These are phyloP conservation scores for Champsocephalus esox DNA, from an alignment of 2,797 vertebrate species.

Conservation along the genomic window DNA sequence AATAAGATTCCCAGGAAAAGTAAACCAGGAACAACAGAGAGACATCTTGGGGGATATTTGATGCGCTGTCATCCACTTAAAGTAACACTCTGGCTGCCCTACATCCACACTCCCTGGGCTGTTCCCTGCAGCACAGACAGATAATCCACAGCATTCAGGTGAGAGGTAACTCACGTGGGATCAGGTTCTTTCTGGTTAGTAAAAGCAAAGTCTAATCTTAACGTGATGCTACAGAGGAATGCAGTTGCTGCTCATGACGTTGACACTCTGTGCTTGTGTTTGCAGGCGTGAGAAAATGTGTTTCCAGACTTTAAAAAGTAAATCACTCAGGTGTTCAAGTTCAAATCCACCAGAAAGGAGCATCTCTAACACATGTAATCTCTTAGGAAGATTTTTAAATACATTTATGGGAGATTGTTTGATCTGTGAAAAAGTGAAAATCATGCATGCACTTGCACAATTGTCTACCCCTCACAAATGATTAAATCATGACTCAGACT, in stretches of 20 bases:
- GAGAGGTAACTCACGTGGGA: constrained; percentile 42
- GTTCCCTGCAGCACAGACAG: constrained; percentile 44
- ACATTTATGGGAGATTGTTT: neutral
- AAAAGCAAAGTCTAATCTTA: constrained; percentile 42
- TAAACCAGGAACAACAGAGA: constrained; percentile 41
- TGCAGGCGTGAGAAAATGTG: neutral
- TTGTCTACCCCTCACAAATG: neutral
- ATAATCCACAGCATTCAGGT: constrained; percentile 65
- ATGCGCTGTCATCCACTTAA: constrained; percentile 68
- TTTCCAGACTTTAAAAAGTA: neutral
- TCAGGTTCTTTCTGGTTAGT: constrained; percentile 56
- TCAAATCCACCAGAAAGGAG: neutral
- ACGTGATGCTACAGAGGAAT: constrained; percentile 26
- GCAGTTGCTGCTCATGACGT: constrained; percentile 21
- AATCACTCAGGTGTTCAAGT: neutral
- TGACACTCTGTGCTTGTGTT: neutral
- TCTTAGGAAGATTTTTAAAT: neutral
- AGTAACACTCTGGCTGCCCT: constrained; percentile 66
- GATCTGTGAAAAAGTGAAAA: neutral
- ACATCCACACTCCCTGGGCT: constrained; percentile 55
- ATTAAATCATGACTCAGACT: constrained; percentile 1
- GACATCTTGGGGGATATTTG: constrained; percentile 70
- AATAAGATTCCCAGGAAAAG: constrained; percentile 60
- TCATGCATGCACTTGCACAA: neutral
- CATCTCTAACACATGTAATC: neutral